phyloP scores from a whole-genome alignment of 2,797 vertebrate genomes.

The Acanthopagrus latus region DNA sequence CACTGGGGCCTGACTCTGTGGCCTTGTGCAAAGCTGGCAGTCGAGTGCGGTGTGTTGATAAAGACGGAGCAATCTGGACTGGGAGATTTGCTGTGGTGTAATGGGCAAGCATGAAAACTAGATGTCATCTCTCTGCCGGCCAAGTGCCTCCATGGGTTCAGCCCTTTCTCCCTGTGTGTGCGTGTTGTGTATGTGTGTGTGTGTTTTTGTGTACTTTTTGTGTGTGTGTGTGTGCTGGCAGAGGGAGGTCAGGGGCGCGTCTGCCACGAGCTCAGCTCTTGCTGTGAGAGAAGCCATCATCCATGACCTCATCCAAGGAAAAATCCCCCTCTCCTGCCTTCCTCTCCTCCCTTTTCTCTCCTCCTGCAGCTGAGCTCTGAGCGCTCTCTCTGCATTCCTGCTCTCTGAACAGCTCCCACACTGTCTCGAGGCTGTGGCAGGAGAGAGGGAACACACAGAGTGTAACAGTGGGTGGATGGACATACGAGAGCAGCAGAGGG shows the following conservation, averaged over 20 bases:
- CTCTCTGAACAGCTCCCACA: slow-evolving; percentile 81
- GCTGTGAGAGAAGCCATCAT: slow-evolving; percentile 73
- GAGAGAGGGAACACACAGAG: slow-evolving; percentile 67
- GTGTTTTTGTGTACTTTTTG: slow-evolving; percentile 26
- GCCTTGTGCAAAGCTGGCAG: slow-evolving; percentile 59
- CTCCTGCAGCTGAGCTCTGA: slow-evolving; percentile 68
- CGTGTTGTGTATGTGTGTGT: slow-evolving; percentile 20
- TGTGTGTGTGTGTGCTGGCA: slow-evolving; percentile 48
- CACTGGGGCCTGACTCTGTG: slow-evolving; percentile 48
- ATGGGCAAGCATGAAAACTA: slow-evolving; percentile 73
- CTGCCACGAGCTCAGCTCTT: slow-evolving; percentile 76
- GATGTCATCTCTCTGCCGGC: slow-evolving; percentile 67
- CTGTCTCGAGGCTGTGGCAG: slow-evolving; percentile 69
- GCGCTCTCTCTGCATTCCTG: slow-evolving; percentile 80
- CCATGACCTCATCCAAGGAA: slow-evolving; percentile 84
- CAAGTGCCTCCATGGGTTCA: slow-evolving; percentile 53
- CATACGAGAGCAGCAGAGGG: slow-evolving; percentile 53
- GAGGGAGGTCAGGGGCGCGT: slow-evolving; percentile 78
- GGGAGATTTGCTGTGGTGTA: slow-evolving; percentile 72
- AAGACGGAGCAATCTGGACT: slow-evolving; percentile 58
- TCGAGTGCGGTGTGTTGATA: slow-evolving; percentile 58
- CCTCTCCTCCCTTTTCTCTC: slow-evolving; percentile 65
- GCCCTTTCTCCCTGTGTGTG: slow-evolving; percentile 33
- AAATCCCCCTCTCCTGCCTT: slow-evolving; percentile 79
- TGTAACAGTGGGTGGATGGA: slow-evolving; percentile 57